Evolutionary conservation across 1,140 invertebrate genomes (phyloP), one percentile per base, ranked within the genome.

Genomic region (Centruroides vittatus): DNA sequence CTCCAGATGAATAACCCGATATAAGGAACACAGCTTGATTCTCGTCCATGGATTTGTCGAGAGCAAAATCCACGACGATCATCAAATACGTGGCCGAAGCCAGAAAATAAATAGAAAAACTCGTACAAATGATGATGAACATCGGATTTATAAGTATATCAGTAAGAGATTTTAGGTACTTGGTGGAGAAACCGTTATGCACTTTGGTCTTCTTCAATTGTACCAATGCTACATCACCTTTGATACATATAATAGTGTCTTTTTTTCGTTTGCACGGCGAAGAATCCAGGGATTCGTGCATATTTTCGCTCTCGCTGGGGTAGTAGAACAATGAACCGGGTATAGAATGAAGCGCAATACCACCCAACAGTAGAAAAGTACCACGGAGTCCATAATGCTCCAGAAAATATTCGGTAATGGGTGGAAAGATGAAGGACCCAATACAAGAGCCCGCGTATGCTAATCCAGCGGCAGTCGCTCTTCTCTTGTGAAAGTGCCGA

Each of bases 341-440:
- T 79, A 86, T 85, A 1, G 88, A 85, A 70, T 92, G 88, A 12
- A 93, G 72, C 58, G 86, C 85, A 3, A 91, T 75, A 23, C 83
- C 89, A 5, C 88, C 88, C 75, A 92, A 82, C 4, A 89, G 73
- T 0, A 89, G 73, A 6, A 88, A 67, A 3, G 71, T 67, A 5
- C 73, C 73, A n/a, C 60, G 36, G 4, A 70, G 57, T 10, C 57
- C 58, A 58, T 69, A 70, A 3, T 62, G 6, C 3, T 13, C 13
- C 11, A 67, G 13, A 23, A 68, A 54, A 9, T 66, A 54, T 60
- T 74, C 67, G 7, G 71, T 63, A 0, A 74, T 4, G 7, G 69
- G 69, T 34, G 75, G 74, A 35, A 74, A 61, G 4, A 73, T 34
- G 58, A 76, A 73, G 1, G 71, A 70, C 7, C 74, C 74, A 7